Evolutionary conservation across 2,888 invertebrate species (phyloP).

Genomic region (Drosophila hamatofila): DNA sequence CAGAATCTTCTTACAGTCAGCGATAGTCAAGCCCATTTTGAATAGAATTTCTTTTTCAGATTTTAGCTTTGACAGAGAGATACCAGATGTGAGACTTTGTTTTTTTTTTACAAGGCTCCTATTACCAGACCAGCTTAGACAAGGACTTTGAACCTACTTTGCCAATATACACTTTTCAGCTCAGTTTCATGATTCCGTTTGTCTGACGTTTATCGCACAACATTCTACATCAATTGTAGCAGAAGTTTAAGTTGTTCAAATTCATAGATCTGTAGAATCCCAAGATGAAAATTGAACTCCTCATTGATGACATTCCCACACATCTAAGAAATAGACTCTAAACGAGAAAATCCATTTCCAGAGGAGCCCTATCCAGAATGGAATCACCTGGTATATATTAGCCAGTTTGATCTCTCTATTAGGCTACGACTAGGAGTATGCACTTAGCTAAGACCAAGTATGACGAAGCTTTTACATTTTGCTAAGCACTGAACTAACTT

Average conservation of each 20-base stretch:
- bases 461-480: too few relatives aligned
- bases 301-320: neutral
- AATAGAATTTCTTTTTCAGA: conserved; percentile 1
- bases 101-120: too few relatives aligned
- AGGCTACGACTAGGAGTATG: too few relatives aligned
- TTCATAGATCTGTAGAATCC: neutral
- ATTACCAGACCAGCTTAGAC: too few relatives aligned
- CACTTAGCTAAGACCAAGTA: too few relatives aligned
- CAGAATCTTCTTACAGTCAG: neutral
- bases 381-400: too few relatives aligned
- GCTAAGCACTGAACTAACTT: neutral
- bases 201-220: neutral
- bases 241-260: neutral
- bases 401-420: neutral
- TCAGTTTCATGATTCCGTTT: neutral
- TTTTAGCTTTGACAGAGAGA: neutral
- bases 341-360: too few relatives aligned
- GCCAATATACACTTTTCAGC: neutral
- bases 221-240: neutral
- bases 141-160: neutral
- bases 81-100: neutral
- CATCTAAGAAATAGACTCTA: neutral
- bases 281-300: neutral
- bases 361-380: too few relatives aligned
- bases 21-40: neutral